Conservation (phyloP, 2,797 vertebrate species). For the Pyrrhura leucotis region DNA sequence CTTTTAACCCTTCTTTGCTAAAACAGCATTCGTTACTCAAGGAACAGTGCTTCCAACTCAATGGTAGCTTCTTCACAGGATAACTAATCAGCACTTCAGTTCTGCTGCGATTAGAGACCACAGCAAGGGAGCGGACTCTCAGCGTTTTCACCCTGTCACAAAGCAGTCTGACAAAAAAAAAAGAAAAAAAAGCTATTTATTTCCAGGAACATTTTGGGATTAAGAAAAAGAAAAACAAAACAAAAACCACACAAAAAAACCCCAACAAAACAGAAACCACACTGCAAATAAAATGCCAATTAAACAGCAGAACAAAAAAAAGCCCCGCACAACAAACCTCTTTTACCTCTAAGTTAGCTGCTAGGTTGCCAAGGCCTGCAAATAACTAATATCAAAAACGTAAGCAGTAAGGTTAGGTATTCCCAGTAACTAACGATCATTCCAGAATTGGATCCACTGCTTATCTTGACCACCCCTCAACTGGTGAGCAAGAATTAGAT, state of each 20-base stretch:
- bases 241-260: neutral
- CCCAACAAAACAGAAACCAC: neutral
- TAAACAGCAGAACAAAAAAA: neutral
- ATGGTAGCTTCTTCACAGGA: neutral
- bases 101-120: neutral
- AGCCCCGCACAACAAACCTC: neutral
- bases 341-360: neutral
- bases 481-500: neutral
- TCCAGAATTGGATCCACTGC: neutral
- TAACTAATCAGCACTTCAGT: neutral
- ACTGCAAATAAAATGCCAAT: neutral
- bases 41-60: neutral
- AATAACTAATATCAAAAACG: neutral
- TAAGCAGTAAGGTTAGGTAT: neutral
- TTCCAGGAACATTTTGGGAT: neutral
- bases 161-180: neutral
- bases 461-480: neutral
- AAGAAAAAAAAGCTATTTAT: neutral
- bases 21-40: neutral
- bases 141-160: neutral
- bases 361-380: neutral
- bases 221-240: neutral
- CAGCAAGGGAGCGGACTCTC: neutral
- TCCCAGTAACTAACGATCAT: neutral
- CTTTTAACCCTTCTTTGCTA: neutral